Percentiles rank a stretch among this genome's conserved stretches.
These are phyloP conservation scores for Temnothorax longispinosus DNA, from an alignment of 1,140 invertebrate genomes.

Conservation along the genomic window DNA sequence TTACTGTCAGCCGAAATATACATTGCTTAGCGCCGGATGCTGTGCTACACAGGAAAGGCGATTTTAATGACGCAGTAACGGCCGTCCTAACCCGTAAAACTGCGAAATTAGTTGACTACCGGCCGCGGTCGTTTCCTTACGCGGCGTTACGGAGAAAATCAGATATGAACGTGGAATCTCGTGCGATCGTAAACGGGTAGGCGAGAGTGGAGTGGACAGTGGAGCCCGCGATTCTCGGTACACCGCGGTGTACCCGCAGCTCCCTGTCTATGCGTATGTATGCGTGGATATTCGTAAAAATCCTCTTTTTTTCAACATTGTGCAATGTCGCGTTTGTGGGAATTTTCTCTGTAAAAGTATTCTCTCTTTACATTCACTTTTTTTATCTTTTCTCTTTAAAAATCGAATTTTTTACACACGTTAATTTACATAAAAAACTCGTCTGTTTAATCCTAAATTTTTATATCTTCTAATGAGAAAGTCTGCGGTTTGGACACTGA, in stretches of 20 bases:
- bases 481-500: background rate
- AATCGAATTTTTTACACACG: background rate
- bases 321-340: background rate
- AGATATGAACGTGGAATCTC: background rate
- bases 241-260: background rate
- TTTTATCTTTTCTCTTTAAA: background rate
- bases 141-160: slow-evolving; percentile 37
- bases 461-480: background rate
- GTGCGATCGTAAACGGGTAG: slow-evolving; percentile 30
- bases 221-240: slow-evolving; percentile 12
- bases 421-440: background rate
- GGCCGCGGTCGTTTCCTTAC: background rate
- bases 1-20: background rate
- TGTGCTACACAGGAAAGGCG: background rate
- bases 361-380: background rate
- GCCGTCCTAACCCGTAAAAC: slow-evolving; percentile 15
- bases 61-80: slow-evolving; percentile 31
- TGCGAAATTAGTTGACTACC: slow-evolving; percentile 31
- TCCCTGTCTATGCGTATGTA: background rate
- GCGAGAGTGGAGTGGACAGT: slow-evolving; percentile 35
- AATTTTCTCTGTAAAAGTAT: background rate
- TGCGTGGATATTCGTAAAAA: background rate
- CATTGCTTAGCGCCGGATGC: slow-evolving; percentile 23
- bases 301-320: background rate
- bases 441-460: background rate